Percentiles rank a stretch among this genome's conserved stretches.
Conservation (phyloP, 2,797 vertebrate genomes). For the Pelodytes ibericus region DNA sequence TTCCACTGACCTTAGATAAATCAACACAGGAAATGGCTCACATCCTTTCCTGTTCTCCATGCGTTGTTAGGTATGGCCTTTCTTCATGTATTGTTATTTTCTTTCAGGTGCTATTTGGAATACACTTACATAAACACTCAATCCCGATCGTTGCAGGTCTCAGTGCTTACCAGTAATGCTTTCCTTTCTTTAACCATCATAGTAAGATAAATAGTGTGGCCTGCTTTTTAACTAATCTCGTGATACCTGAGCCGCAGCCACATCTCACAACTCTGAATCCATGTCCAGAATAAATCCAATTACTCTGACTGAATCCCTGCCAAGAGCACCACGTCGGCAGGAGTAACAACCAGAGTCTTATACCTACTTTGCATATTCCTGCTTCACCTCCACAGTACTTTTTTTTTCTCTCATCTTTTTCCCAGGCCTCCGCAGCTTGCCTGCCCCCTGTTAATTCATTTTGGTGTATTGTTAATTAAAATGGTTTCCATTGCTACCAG, state of each 20-base stretch:
- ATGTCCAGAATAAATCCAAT: slow-evolving; percentile 31
- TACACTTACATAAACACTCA: background rate
- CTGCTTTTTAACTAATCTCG: slow-evolving; percentile 5
- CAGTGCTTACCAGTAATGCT: background rate
- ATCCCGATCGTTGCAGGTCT: background rate
- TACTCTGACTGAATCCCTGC: slow-evolving; percentile 19
- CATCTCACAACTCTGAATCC: slow-evolving; percentile 15
- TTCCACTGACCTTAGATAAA: background rate
- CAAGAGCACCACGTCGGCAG: slow-evolving; percentile 10
- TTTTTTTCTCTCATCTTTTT: background rate
- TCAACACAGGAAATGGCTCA: background rate
- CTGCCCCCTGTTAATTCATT: slow-evolving; percentile 48
- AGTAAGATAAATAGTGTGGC: background rate
- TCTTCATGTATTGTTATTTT: background rate
- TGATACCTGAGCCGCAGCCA: background rate
- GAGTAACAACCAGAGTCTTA: background rate
- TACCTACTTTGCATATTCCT: background rate
- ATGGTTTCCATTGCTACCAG: slow-evolving; percentile 32
- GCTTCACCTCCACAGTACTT: background rate
- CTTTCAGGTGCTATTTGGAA: background rate
- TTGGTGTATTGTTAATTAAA: slow-evolving; percentile 35
- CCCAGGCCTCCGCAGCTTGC: slow-evolving; percentile 13
- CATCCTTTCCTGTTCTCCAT: background rate
- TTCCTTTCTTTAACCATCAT: background rate
- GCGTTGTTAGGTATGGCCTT: background rate